Evolutionary conservation across 2,888 invertebrate species (phyloP), one percentile per base, ranked within the genome.

Genomic region (Gortyna flavago): DNA sequence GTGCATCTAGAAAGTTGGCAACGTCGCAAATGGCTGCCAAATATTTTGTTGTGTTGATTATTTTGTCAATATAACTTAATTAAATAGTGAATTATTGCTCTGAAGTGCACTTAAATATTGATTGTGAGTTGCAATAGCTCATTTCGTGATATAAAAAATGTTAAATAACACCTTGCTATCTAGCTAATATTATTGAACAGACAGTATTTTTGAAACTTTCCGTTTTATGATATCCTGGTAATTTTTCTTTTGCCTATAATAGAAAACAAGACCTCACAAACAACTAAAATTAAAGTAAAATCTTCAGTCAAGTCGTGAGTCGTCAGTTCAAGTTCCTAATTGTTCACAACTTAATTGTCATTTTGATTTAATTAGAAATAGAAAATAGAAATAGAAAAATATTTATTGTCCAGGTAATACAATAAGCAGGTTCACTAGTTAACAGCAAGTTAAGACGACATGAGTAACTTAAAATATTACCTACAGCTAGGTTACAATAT

Each of bases 271-370:
- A 41, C n/a, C 29, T 41, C 7, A 48, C 8, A 25, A 65, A 51
- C 38, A 48, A 48, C 16, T 18, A 18, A 32, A 54, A 29, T 35
- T 8, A 18, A 11, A 35, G n/a, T 54, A 3, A 51, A 70, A 84
- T 70, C 44, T 73, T 74, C 35, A 41, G 35, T 54, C 35, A 61
- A n/a, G n/a, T n/a, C n/a, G n/a, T n/a, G n/a, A n/a, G n/a, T n/a
- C n/a, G n/a, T n/a, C n/a, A n/a, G n/a, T 62, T 48, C 41, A 61
- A 66, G 38, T 69, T 5, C 29, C 13, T 44, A 77, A 76, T 78
- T 83, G 71, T 64, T 68, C 38, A 38, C 66, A 51, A 77, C 77
- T 79, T 57, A 81, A 79, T 65, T 66, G 66, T 70, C 32, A 68
- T 85, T 85, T 72, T 25, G n/a, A 21, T 72, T 67, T n/a, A n/a